Evolutionary conservation across 1,140 invertebrate species (phyloP).

Genomic region (Magallana ariakensis): DNA sequence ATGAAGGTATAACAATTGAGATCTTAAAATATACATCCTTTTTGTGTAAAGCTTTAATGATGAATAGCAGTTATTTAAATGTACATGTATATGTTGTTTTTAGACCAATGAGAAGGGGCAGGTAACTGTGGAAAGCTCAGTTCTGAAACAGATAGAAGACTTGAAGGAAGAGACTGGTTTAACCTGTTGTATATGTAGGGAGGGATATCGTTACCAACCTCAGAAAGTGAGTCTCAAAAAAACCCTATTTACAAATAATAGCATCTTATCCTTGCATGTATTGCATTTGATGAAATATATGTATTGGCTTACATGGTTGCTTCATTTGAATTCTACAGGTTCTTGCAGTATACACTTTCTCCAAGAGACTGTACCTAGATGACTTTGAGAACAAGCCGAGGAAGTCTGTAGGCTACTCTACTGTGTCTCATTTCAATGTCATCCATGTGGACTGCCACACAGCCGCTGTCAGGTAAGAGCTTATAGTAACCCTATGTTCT

Average conservation of each 20-base stretch:
- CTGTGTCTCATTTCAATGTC: constrained; percentile 98
- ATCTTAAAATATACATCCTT: constrained; percentile 77
- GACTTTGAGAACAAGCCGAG: constrained; percentile 92
- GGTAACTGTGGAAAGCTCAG: constrained; percentile 92
- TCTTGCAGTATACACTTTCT: constrained; percentile 97
- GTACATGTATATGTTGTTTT: constrained; percentile 13
- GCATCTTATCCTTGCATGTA: neutral
- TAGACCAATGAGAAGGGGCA: constrained; percentile 80
- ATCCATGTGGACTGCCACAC: constrained; percentile 99
- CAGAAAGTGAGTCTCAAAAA: constrained; percentile 71
- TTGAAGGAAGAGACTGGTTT: constrained; percentile 96
- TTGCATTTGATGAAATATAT: no score
- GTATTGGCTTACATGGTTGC: no score
- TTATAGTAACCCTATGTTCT: neutral
- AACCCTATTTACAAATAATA: neutral
- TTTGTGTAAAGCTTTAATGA: neutral
- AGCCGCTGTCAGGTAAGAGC: constrained; percentile 89
- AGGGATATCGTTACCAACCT: constrained; percentile 93
- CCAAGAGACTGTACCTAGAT: constrained; percentile 96
- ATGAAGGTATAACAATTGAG: constrained; percentile 84
- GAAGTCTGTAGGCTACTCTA: constrained; percentile 87
- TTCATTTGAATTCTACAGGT: constrained; percentile 65
- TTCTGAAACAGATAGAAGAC: constrained; percentile 96
- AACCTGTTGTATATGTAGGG: constrained; percentile 98
- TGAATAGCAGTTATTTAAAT: neutral